A percentile compares a stretch with the other conserved stretches of the same genome.
Conservation (phyloP, 2,888 invertebrate genomes). For the Elmis aenea region DNA sequence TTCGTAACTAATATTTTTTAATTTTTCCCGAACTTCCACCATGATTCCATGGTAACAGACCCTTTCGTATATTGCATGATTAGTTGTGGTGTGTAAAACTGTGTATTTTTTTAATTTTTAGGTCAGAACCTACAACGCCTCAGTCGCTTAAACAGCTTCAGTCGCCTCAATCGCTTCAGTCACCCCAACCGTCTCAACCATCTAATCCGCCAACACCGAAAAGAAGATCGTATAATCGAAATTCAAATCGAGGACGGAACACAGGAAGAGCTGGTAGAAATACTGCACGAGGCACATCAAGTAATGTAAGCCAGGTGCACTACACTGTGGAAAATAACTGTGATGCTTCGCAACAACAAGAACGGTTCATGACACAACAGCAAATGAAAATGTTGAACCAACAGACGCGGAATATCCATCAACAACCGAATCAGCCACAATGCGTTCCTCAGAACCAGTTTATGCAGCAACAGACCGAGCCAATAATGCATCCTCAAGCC, state of each 20-base stretch:
- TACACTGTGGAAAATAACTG: neutral
- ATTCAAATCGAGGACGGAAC: too few relatives aligned
- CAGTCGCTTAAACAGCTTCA: too few relatives aligned
- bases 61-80: too few relatives aligned
- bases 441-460: conserved; percentile 38
- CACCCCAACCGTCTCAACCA: too few relatives aligned
- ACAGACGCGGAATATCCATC: conserved; percentile 25
- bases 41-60: too few relatives aligned
- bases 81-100: too few relatives aligned
- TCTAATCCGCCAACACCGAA: neutral
- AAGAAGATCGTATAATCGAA: neutral
- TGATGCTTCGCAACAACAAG: conserved; percentile 7
- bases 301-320: conserved; percentile 4
- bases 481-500: conserved; percentile 52
- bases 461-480: conserved; percentile 54
- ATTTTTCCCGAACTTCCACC: too few relatives aligned
- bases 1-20: too few relatives aligned
- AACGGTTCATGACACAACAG: conserved; percentile 1
- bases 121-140: too few relatives aligned
- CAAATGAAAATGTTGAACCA: conserved; percentile 18
- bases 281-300: conserved; percentile 1
- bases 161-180: too few relatives aligned
- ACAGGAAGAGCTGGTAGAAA: conserved; percentile 4
- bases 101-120: too few relatives aligned
- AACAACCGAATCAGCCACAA: conserved; percentile 18